A percentile compares a stretch with the other conserved stretches of the same genome.
Conservation (phyloP, 2,797 vertebrate species). For the Rachycentron canadum region DNA sequence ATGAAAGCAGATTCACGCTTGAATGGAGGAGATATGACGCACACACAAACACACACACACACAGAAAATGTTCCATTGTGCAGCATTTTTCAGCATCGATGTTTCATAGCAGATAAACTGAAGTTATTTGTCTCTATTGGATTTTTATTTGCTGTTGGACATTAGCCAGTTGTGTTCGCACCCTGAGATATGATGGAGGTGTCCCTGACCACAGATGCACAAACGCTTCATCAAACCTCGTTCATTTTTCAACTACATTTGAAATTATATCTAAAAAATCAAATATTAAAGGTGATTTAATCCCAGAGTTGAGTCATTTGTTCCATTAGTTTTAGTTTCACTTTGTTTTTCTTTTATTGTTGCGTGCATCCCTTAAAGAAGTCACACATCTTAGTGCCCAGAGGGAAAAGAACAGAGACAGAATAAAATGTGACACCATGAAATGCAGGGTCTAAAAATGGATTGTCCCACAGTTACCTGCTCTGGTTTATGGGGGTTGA, state of each 20-base stretch:
- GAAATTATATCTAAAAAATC: background rate
- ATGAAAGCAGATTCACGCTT: conserved; percentile 43
- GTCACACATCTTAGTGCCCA: background rate
- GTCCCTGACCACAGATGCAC: background rate
- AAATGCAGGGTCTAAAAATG: background rate
- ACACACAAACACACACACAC: background rate
- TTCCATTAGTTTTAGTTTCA: background rate
- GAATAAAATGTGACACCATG: background rate
- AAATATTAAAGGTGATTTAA: background rate
- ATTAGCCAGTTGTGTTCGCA: conserved; percentile 18
- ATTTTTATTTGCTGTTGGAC: conserved; percentile 22
- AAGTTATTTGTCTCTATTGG: conserved; percentile 27
- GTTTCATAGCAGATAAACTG: conserved; percentile 23
- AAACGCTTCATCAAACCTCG: background rate
- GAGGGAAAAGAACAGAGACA: background rate
- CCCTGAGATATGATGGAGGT: background rate
- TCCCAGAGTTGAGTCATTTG: background rate
- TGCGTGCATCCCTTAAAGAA: background rate
- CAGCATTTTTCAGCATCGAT: conserved; percentile 3
- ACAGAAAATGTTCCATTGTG: conserved; percentile 12
- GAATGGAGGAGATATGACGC: conserved; percentile 21
- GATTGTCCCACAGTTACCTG: background rate
- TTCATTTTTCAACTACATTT: background rate
- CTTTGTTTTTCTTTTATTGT: background rate
- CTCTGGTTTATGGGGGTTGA: background rate